Conservation (phyloP, 2,888 invertebrate species). For the Agrotis puta region DNA sequence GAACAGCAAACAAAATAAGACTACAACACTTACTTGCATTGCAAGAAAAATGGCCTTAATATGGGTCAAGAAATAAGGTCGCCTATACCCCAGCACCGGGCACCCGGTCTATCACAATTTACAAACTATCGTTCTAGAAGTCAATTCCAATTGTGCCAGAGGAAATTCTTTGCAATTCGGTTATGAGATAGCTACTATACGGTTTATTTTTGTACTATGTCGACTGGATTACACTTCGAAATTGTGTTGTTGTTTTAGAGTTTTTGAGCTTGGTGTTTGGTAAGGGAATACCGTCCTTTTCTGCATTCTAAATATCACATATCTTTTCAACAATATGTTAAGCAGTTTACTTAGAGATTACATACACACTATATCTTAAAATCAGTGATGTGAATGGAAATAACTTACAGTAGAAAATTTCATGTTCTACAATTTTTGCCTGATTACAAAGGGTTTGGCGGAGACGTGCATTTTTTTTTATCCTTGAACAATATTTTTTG, state of each 20-base stretch:
- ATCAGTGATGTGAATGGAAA: too few species aligned
- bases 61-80: conserved; percentile 58
- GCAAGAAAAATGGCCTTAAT: conserved; percentile 47
- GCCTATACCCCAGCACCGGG: conserved; percentile 14
- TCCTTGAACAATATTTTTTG: too few species aligned
- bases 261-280: not conserved
- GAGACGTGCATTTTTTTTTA: too few species aligned
- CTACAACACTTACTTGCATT: conserved; percentile 16
- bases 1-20: conserved; percentile 19
- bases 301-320: too few species aligned
- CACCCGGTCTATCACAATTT: conserved; percentile 48
- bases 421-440: too few species aligned
- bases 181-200: not conserved
- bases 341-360: too few species aligned
- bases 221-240: not conserved
- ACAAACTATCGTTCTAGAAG: conserved; percentile 35
- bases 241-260: not conserved
- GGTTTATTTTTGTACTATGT: not conserved
- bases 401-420: too few species aligned
- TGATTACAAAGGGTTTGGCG: too few species aligned
- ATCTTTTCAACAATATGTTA: too few species aligned
- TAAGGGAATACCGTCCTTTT: not conserved
- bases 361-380: too few species aligned
- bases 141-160: conserved; percentile 44
- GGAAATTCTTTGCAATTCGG: conserved; percentile 29